These are phyloP conservation scores for Coilia nasus DNA, from an alignment of 2,797 vertebrate genomes.

Conservation along the genomic window DNA sequence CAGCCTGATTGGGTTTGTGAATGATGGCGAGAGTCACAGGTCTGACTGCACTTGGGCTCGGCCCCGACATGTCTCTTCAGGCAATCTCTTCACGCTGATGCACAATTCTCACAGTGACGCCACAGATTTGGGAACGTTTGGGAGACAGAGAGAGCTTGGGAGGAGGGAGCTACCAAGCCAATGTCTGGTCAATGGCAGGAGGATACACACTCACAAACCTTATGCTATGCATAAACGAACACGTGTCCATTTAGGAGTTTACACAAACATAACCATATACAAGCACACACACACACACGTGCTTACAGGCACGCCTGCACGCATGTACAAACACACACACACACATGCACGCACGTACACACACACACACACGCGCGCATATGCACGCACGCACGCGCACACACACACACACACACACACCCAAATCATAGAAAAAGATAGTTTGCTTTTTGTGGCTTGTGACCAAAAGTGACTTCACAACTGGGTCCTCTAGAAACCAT, in stretches of 20 bases:
- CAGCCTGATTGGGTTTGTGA: conserved; percentile 11
- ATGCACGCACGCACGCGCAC: too few species aligned
- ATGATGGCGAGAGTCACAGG: neutral
- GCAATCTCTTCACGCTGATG: neutral
- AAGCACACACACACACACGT: too few species aligned
- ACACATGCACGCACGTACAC: neutral
- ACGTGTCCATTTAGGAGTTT: neutral
- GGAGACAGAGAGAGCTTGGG: neutral
- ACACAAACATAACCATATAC: neutral
- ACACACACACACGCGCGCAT: neutral
- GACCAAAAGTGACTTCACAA: conserved; percentile 23
- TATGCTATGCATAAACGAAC: neutral
- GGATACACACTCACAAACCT: neutral
- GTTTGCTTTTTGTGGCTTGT: neutral
- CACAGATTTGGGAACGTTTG: neutral
- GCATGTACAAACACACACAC: too few species aligned
- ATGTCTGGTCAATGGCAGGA: neutral
- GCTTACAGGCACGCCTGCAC: too few species aligned
- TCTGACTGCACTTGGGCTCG: neutral
- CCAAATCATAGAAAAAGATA: neutral
- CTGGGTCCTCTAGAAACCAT: neutral
- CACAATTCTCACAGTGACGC: conserved; percentile 1
- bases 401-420: too few species aligned
- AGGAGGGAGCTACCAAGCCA: neutral
- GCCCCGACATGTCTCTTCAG: neutral